A percentile compares a stretch with the other conserved stretches of the same genome.
Evolutionary conservation across 2,113 vertebrate genomes (phyloP).

Genomic region (Pedionomus torquatus): DNA sequence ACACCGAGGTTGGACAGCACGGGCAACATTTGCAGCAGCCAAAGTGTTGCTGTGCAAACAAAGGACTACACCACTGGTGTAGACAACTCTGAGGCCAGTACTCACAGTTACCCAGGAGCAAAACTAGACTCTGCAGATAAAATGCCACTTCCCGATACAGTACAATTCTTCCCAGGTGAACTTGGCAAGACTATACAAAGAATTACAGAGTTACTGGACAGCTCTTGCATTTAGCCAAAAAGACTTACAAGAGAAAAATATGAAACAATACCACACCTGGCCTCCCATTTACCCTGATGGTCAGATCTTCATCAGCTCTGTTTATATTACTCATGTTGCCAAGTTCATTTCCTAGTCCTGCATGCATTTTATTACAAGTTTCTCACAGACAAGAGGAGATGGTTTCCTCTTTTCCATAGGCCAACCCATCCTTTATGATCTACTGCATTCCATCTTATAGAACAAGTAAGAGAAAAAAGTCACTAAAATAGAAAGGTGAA

Average conservation of each 20-base stretch:
- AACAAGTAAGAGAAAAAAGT: neutral
- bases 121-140: neutral
- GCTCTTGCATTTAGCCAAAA: neutral
- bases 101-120: neutral
- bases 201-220: neutral
- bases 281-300: neutral
- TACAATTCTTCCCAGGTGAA: neutral
- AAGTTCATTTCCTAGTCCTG: neutral
- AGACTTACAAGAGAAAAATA: neutral
- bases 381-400: neutral
- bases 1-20: neutral
- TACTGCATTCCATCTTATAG: neutral
- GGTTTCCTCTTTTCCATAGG: neutral
- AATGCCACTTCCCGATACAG: neutral
- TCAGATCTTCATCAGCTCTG: neutral
- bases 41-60: neutral
- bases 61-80: neutral
- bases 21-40: neutral
- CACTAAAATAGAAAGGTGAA: neutral
- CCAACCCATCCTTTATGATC: neutral
- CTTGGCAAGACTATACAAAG: neutral
- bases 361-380: neutral
- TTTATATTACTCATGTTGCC: neutral
- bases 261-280: neutral
- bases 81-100: neutral